A percentile compares a stretch with the other conserved stretches of the same genome.
Evolutionary conservation across 2,888 invertebrate genomes (phyloP).

Genomic region (Teleogryllus oceanicus): DNA sequence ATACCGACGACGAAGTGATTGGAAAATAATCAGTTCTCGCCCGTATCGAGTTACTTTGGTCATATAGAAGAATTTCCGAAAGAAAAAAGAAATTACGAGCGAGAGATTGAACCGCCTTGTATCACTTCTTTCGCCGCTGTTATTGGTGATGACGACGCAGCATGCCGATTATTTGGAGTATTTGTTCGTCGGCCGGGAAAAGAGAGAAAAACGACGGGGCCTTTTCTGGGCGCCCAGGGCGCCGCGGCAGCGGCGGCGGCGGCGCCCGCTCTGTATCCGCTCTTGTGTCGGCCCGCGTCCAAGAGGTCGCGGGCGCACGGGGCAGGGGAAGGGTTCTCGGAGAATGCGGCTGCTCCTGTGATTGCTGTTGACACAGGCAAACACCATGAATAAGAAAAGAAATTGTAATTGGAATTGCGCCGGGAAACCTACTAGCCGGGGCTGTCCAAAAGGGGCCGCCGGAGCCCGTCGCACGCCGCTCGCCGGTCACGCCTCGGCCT

Average conservation of each 20-base stretch:
- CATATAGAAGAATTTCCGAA: not conserved
- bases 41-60: not conserved
- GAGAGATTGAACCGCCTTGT: not conserved
- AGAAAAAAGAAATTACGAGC: conserved; percentile 5
- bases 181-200: not conserved
- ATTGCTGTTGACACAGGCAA: conserved; percentile 18
- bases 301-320: not conserved
- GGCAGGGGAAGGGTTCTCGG: not conserved
- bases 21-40: not conserved
- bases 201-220: not conserved
- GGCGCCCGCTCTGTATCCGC: conserved; percentile 9
- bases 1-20: not conserved
- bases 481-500: not conserved
- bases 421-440: not conserved
- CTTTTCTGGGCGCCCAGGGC: not conserved
- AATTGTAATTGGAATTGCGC: conserved; percentile 18
- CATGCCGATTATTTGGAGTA: not conserved
- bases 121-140: not conserved
- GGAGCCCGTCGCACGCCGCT: not conserved
- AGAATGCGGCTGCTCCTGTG: not conserved
- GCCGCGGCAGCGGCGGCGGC: not conserved
- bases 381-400: conserved; percentile 18
- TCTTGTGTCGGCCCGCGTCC: conserved; percentile 1
- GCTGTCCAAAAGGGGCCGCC: not conserved
- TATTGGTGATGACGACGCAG: conserved; percentile 18